Evolutionary conservation across 1,140 invertebrate genomes (phyloP).

Genomic region (Heliothis virescens): DNA sequence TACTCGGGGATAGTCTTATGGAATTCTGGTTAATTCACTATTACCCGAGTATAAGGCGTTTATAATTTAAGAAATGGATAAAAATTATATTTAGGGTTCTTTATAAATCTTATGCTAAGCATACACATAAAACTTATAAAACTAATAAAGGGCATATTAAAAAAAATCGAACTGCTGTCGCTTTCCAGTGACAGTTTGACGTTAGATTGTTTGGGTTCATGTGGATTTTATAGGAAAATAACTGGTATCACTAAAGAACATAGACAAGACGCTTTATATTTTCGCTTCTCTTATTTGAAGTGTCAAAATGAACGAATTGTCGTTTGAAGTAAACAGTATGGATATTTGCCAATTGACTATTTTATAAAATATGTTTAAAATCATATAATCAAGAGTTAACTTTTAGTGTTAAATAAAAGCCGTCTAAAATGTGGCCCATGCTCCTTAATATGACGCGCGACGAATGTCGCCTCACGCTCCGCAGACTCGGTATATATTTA

Average conservation of each 20-base stretch:
- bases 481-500: constrained; percentile 91
- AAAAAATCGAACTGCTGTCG: background rate
- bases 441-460: constrained; percentile 88
- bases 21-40: too few relatives aligned
- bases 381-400: constrained; percentile 76
- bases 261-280: constrained; percentile 76
- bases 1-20: too few relatives aligned
- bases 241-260: constrained; percentile 57
- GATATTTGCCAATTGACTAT: constrained; percentile 84
- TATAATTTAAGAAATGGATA: too few relatives aligned
- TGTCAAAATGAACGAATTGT: constrained; percentile 86
- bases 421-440: constrained; percentile 83
- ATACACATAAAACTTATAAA: too few relatives aligned
- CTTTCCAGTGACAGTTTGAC: background rate
- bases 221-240: constrained; percentile 3
- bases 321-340: constrained; percentile 87
- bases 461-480: constrained; percentile 94
- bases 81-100: too few relatives aligned
- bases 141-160: too few relatives aligned
- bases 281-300: constrained; percentile 76
- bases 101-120: too few relatives aligned
- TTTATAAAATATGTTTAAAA: constrained; percentile 84
- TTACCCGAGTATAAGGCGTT: too few relatives aligned
- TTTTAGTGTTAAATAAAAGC: constrained; percentile 69
- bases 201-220: background rate